Evolutionary conservation across 2,797 vertebrate species (phyloP), one percentile per base, ranked within the genome.

Genomic region (Cephalopachus bancanus): DNA sequence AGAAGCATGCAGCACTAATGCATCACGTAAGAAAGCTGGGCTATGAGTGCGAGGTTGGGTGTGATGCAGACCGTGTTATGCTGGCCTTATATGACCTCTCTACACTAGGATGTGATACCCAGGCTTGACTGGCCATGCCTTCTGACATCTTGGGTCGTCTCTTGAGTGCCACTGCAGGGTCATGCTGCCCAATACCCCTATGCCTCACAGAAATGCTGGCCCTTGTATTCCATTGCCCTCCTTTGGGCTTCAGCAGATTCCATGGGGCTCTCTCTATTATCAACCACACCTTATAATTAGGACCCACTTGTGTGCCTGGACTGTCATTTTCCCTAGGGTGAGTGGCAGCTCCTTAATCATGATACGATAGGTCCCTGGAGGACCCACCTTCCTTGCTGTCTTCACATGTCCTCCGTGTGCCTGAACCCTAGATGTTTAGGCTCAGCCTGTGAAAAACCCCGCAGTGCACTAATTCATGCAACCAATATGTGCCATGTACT

Each of bases 381-480:
- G 37, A 2, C 20, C 51, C 86, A 26, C 10, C 72, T 30, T 12
- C n/a, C 65, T 69, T 19, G 60, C n/a, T 83, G 30, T 91, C 4
- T 0, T 1, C 44, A 53, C 22, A 14, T 0, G 10, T 5, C 33
- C 59, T 7, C 30, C 72, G 33, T 7, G 4, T 1, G 51, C 53
- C 59, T 30, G 30, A 80, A 53, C 2, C 3, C 76, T 28, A 49
- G 19, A 3, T 30, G 28, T 44, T 33, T 17, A 20, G 17, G 14
- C 14, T 83, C 28, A n/a, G 65, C 37, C 5, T 26, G 1, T 62
- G 71, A 90, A 78, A 37, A n/a, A 0, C 0, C 26, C 9, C 79
- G 10, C 20, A 67, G 20, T 8, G 33, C 59, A 49, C 16, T 17
- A 83, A 12, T 51, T 33, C 37, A 4, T 11, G 17, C n/a, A 55